Conservation (phyloP, 2,888 invertebrate species). For the Platycheirus albimanus region DNA sequence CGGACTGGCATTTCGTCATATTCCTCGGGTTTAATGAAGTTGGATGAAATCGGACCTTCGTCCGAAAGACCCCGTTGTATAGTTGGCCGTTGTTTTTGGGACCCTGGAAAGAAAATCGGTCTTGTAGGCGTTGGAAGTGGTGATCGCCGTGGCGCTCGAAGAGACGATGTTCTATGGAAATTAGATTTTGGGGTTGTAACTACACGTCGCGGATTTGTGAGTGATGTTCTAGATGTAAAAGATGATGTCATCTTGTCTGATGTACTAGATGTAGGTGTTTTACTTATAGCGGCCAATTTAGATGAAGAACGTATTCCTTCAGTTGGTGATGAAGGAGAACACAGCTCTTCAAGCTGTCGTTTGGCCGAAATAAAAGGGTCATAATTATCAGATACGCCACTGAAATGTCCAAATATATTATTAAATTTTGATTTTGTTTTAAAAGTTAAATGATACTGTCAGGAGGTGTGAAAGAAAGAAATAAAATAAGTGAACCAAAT, state of each 20-base stretch:
- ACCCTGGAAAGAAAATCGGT: conserved; percentile 77
- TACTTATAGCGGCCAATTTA: conserved; percentile 41
- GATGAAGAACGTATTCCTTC: conserved; percentile 77
- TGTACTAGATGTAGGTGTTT: conserved; percentile 76
- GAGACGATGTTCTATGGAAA: conserved; percentile 81
- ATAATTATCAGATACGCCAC: conserved; percentile 83
- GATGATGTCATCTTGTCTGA: conserved; percentile 78
- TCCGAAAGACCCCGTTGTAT: conserved; percentile 82
- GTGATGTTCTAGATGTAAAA: conserved; percentile 76
- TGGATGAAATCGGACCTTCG: conserved; percentile 82
- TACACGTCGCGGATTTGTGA: conserved; percentile 75
- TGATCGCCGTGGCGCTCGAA: conserved; percentile 81
- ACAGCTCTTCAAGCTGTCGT: conserved; percentile 91
- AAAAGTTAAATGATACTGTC: conserved; percentile 68
- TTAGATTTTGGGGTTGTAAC: conserved; percentile 76
- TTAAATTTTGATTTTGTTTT: background rate
- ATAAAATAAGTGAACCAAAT: too few relatives aligned
- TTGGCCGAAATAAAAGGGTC: conserved; percentile 92
- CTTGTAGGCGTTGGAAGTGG: conserved; percentile 78
- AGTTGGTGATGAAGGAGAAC: conserved; percentile 86
- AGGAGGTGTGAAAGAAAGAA: conserved; percentile 12
- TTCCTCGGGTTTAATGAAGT: conserved; percentile 82
- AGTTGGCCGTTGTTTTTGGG: conserved; percentile 80
- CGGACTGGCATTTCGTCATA: conserved; percentile 83
- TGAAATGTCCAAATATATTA: conserved; percentile 70